phyloP scores from a whole-genome alignment of 1,140 invertebrate species.

The Drosophila asahinai region DNA sequence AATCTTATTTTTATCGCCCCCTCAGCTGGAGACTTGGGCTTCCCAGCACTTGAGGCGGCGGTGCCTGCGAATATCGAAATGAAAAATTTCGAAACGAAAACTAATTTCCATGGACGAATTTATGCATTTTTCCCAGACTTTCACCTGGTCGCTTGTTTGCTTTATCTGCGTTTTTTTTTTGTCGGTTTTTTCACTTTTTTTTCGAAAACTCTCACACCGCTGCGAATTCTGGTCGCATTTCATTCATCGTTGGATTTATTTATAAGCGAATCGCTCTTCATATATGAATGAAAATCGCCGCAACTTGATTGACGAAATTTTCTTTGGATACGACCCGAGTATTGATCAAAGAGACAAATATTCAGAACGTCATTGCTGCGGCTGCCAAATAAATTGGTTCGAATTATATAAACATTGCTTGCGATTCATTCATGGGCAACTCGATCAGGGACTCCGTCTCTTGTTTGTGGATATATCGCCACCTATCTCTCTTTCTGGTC shows the following conservation, averaged over 20 bases:
- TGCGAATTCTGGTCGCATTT: slow-evolving; percentile 37
- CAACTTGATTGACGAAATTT: slow-evolving; percentile 60
- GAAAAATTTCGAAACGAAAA: slow-evolving; percentile 30
- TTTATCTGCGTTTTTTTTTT: not conserved
- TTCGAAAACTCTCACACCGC: not conserved
- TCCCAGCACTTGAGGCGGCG: slow-evolving; percentile 38
- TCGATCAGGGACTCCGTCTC: slow-evolving; percentile 30
- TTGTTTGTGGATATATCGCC: not conserved
- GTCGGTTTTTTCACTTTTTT: too few relatives aligned
- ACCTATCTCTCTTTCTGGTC: slow-evolving; percentile 1
- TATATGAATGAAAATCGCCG: slow-evolving; percentile 47
- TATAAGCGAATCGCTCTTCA: slow-evolving; percentile 31
- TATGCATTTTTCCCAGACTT: slow-evolving; percentile 65
- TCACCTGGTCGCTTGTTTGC: slow-evolving; percentile 43
- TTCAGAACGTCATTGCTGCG: slow-evolving; percentile 61
- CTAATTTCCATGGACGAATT: slow-evolving; percentile 61
- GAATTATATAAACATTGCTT: slow-evolving; percentile 38
- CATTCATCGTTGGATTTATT: slow-evolving; percentile 49
- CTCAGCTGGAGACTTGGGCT: slow-evolving; percentile 6
- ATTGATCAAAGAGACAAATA: slow-evolving; percentile 68
- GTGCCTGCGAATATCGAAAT: slow-evolving; percentile 12
- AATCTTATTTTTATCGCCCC: slow-evolving; percentile 25
- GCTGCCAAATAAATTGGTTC: slow-evolving; percentile 38
- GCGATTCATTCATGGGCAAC: slow-evolving; percentile 44
- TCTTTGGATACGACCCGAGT: slow-evolving; percentile 56